Conservation (phyloP, 2,888 invertebrate genomes). For the Hirtodrosophila cameraria region DNA sequence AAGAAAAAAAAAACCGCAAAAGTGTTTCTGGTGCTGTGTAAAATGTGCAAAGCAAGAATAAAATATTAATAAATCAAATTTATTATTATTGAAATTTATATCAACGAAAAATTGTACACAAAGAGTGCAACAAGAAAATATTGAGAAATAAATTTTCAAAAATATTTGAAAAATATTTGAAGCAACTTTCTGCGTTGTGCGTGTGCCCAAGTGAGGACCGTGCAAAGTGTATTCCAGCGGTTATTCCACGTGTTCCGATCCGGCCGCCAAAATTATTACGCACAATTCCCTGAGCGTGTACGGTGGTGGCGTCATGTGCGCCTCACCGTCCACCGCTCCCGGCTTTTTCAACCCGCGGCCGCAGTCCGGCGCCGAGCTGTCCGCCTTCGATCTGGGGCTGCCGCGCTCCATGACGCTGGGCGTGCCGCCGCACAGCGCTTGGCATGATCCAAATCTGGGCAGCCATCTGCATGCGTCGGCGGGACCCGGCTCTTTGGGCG, state of each 20-base stretch:
- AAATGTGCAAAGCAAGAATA: slow-evolving; percentile 48
- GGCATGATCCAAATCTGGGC: slow-evolving; percentile 86
- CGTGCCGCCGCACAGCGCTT: slow-evolving; percentile 86
- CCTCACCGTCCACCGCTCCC: slow-evolving; percentile 85
- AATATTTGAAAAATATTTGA: slow-evolving; percentile 9
- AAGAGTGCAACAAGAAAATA: slow-evolving; percentile 26
- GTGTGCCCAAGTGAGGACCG: slow-evolving; percentile 43
- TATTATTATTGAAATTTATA: slow-evolving; percentile 29
- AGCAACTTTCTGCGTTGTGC: slow-evolving; percentile 30
- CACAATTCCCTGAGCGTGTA: slow-evolving; percentile 85
- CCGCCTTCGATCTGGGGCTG: slow-evolving; percentile 84
- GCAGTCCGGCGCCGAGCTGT: slow-evolving; percentile 83
- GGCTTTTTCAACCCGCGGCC: slow-evolving; percentile 84
- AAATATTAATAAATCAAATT: slow-evolving; percentile 43
- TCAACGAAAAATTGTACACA: slow-evolving; percentile 8
- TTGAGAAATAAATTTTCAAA: slow-evolving; percentile 4
- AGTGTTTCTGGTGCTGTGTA: slow-evolving; percentile 41
- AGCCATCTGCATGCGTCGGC: slow-evolving; percentile 84
- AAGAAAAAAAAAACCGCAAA: slow-evolving; percentile 24
- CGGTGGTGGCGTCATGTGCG: slow-evolving; percentile 85
- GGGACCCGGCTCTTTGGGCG: slow-evolving; percentile 77
- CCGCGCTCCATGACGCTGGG: slow-evolving; percentile 86
- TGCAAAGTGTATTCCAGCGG: slow-evolving; percentile 81
- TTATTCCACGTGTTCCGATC: slow-evolving; percentile 79
- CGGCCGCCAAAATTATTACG: slow-evolving; percentile 85